Base-by-base conservation (phyloP, 2,888 invertebrate species). In the Cancer borealis region DNA sequence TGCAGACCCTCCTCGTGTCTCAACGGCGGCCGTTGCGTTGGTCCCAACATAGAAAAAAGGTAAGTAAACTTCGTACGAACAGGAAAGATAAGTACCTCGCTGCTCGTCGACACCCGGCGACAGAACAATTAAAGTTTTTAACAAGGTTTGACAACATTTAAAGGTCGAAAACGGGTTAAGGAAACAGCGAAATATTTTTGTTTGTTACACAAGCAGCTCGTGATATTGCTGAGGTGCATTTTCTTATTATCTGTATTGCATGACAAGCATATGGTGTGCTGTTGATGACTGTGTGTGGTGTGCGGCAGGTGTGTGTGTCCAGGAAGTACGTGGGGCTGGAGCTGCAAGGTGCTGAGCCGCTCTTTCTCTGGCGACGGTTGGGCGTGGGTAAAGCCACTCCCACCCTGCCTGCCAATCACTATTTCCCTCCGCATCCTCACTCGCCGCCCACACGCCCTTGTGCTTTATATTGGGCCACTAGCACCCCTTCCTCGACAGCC, bases 241-340 rank as follows among this genome's bases (percentile, higher is more conserved):
- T n/a, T n/a, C 8, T n/a, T 21, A 4, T 66, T n/a, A 66, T n/a
- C 14, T 60, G 45, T 45, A 10, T 21, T 60, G 26, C 1, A 17
- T 39, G 45, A 26, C 0, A 3, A 21, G n/a, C 66, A 73, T n/a
- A 1, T 4, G 14, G 66, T 17, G 10, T 0, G 6, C 1, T 49
- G 17, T 47, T 26, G 54, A 54, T 54, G 26, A 4, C n/a, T 30
- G 21, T 45, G 17, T n/a, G n/a, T 73, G 10, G 17, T 30, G 30
- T 84, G 10, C 21, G n/a, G 17, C 93, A 95, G 95, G 89, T 95
- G 95, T 88, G 79, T 95, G 47, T 95, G 95, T n/a, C 95, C 94
- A 2, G 93, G 95, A 8, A 88, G 92, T 4, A 93, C 95, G 54
- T 54, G 54, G 90, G 95, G 95, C 46, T 88, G 90, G 12, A 46